Percentiles rank a stretch among this genome's conserved stretches.
These are phyloP conservation scores for Chionomys nivalis DNA, from an alignment of 2,113 vertebrate species.

Conservation along the genomic window DNA sequence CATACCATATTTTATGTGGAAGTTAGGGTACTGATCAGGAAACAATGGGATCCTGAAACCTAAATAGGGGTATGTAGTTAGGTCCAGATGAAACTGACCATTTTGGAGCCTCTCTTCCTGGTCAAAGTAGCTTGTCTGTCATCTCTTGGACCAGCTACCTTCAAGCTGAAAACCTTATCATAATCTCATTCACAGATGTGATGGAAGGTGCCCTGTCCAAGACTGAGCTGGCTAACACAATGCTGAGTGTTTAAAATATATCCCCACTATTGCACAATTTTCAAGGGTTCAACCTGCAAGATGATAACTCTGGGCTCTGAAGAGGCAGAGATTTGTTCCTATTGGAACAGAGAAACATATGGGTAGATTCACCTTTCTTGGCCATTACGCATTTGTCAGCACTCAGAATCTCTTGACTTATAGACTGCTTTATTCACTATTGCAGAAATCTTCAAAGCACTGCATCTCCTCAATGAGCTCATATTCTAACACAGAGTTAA, in stretches of 20 bases:
- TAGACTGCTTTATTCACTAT: neutral
- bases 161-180: constrained; percentile 8
- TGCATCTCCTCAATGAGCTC: constrained; percentile 22
- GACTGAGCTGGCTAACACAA: neutral
- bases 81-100: neutral
- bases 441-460: neutral
- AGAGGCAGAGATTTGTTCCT: neutral
- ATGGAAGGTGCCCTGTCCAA: neutral
- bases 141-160: neutral
- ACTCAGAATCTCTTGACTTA: neutral
- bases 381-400: neutral
- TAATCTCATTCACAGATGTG: neutral
- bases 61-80: neutral
- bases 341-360: neutral
- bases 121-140: neutral
- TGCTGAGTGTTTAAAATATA: neutral
- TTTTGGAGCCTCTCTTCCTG: neutral
- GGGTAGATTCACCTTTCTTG: neutral
- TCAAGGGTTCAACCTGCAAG: neutral
- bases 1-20: constrained; percentile 3
- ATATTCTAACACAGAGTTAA: constrained; percentile 17
- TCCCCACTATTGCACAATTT: neutral
- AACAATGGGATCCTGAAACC: constrained; percentile 44
- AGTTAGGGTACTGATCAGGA: neutral
- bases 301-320: neutral